phyloP scores from a whole-genome alignment of 1,140 invertebrate species.

The Sminthurinus signatus region DNA sequence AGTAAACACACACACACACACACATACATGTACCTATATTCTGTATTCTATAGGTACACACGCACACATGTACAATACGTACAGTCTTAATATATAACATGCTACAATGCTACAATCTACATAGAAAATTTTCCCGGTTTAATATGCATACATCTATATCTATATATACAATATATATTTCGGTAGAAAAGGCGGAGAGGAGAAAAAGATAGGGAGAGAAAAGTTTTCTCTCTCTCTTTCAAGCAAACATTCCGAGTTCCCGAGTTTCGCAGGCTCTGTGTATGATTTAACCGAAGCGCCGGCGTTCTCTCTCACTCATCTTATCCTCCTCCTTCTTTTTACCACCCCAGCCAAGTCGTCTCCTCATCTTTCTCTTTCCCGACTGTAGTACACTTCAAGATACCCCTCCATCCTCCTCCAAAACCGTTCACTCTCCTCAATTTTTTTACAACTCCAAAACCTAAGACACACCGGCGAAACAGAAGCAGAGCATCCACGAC shows the following conservation, averaged over 20 bases:
- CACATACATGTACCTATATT: neutral
- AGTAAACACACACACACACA: no score
- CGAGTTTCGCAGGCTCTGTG: constrained; percentile 36
- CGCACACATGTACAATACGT: neutral
- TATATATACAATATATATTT: no score
- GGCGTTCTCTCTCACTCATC: constrained; percentile 30
- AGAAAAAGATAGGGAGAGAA: constrained; percentile 29
- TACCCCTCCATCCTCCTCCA: constrained; percentile 13
- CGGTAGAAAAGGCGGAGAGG: neutral
- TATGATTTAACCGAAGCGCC: constrained; percentile 36
- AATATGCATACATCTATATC: no score
- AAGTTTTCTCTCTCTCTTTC: constrained; percentile 28
- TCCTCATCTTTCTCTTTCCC: constrained; percentile 9
- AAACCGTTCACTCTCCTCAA: no score
- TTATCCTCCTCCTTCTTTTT: constrained; percentile 38
- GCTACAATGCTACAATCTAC: neutral
- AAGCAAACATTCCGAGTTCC: neutral
- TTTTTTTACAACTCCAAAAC: no score
- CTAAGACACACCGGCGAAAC: no score
- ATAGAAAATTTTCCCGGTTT: neutral
- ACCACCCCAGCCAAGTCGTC: constrained; percentile 24
- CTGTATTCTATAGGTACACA: neutral
- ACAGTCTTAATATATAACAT: neutral
- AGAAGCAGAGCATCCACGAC: no score
- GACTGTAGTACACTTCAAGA: constrained; percentile 4